Conservation (phyloP, 92 coral and sea anemone genomes). For the Paragorgia papillata region DNA sequence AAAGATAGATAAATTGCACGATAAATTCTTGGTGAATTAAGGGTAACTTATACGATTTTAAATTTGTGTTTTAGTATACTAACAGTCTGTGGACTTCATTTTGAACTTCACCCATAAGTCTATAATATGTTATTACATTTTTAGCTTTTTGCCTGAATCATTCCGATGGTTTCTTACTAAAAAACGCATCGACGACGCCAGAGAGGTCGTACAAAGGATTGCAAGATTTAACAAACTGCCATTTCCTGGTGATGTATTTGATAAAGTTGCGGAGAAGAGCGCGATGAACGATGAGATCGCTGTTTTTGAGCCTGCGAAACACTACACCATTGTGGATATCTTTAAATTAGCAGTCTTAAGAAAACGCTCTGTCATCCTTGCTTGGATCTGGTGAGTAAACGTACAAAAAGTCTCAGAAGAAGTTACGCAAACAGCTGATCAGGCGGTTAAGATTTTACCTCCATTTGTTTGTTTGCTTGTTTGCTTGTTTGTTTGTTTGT, state of each 20-base stretch:
- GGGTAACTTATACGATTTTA: no score
- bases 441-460: no score
- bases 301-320: neutral
- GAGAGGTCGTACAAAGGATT: neutral
- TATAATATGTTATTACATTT: neutral
- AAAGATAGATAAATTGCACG: no score
- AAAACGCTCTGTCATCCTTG: slow-evolving; percentile 15
- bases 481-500: no score
- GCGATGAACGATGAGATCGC: neutral
- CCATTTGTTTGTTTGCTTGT: no score
- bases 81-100: no score
- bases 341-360: neutral
- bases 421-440: no score
- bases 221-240: slow-evolving; percentile 5
- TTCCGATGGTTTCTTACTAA: slow-evolving; percentile 20
- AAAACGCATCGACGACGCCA: neutral
- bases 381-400: slow-evolving; percentile 11
- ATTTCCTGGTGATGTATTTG: neutral
- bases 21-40: no score
- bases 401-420: no score
- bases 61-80: no score
- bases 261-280: neutral
- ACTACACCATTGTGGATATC: slow-evolving; percentile 16
- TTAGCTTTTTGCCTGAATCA: slow-evolving; percentile 20
- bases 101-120: no score